Percentiles rank a stretch among this genome's conserved stretches.
phyloP scores from a whole-genome alignment of 2,888 invertebrate genomes.

The Cabera pusaria region DNA sequence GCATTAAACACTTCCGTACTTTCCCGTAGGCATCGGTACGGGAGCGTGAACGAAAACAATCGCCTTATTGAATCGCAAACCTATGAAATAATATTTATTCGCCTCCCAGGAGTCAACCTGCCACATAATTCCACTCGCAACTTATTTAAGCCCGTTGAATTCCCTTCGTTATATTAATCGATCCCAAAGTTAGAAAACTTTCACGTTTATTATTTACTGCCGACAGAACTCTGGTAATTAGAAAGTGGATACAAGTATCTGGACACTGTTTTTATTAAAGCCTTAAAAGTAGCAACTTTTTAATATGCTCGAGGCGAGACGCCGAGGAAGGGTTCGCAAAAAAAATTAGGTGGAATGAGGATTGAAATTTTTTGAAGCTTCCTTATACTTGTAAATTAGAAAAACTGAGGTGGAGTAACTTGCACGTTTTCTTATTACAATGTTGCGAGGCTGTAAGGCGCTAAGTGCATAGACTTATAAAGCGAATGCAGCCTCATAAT shows the following conservation, averaged over 20 bases:
- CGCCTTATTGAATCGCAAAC: slow-evolving; percentile 50
- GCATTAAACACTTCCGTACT: slow-evolving; percentile 35
- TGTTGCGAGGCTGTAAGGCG: slow-evolving; percentile 5
- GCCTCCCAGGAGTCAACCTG: slow-evolving; percentile 35
- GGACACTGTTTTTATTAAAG: slow-evolving; percentile 32
- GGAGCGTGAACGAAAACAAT: slow-evolving; percentile 47
- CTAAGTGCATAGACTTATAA: no score
- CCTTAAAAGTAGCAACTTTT: slow-evolving; percentile 28
- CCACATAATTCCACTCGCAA: slow-evolving; percentile 54
- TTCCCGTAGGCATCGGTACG: slow-evolving; percentile 27
- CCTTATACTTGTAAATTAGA: slow-evolving; percentile 18
- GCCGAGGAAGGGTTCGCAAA: slow-evolving; percentile 25
- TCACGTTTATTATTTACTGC: slow-evolving; percentile 52
- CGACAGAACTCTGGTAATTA: slow-evolving; percentile 31
- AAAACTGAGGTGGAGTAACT: slow-evolving; percentile 7
- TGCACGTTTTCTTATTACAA: slow-evolving; percentile 7
- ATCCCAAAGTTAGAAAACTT: slow-evolving; percentile 50
- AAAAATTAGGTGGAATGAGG: slow-evolving; percentile 25
- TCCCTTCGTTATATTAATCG: slow-evolving; percentile 61
- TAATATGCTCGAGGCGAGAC: slow-evolving; percentile 25
- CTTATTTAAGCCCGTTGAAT: slow-evolving; percentile 54
- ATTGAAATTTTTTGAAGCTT: slow-evolving; percentile 20
- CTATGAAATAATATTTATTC: slow-evolving; percentile 51
- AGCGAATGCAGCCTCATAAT: no score
- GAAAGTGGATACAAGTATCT: slow-evolving; percentile 28